Evolutionary conservation across 2,888 invertebrate genomes (phyloP).

Genomic region (Hypolimnas misippus): DNA sequence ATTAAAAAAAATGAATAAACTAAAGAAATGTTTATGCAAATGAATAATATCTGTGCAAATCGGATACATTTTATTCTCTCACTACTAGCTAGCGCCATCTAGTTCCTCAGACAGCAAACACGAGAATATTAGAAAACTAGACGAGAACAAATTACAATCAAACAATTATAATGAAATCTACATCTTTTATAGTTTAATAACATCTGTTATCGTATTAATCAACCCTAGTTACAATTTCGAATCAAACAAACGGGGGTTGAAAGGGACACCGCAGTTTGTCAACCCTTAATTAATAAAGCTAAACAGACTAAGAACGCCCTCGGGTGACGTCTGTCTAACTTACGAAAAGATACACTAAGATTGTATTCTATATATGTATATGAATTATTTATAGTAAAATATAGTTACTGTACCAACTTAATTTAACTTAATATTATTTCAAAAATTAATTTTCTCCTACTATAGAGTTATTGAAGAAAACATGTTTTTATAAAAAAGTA

Average conservation of each 20-base stretch:
- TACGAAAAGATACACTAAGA: not conserved
- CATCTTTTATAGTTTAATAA: not conserved
- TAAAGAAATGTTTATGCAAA: too few species aligned
- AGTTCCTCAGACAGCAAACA: slow-evolving; percentile 4
- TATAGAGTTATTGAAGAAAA: too few species aligned
- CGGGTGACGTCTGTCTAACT: slow-evolving; percentile 19
- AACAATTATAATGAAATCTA: not conserved
- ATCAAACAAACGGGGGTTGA: slow-evolving; percentile 40
- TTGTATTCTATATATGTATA: not conserved
- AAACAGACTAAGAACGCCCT: slow-evolving; percentile 35
- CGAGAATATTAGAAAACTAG: not conserved
- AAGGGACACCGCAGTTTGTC: slow-evolving; percentile 65
- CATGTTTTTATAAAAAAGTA: too few species aligned
- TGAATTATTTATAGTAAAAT: not conserved
- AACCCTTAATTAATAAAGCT: slow-evolving; percentile 71
- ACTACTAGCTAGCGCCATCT: slow-evolving; percentile 27
- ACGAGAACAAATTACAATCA: not conserved
- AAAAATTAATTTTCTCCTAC: too few species aligned
- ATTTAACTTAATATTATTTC: too few species aligned
- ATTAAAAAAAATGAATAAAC: too few species aligned
- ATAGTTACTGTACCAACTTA: too few species aligned
- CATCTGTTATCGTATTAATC: slow-evolving; percentile 14
- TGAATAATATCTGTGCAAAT: too few species aligned
- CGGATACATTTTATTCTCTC: too few species aligned
- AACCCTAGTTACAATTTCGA: slow-evolving; percentile 27